Evolutionary conservation across 2,888 invertebrate genomes (phyloP).

Genomic region (Rotaria macrura): DNA sequence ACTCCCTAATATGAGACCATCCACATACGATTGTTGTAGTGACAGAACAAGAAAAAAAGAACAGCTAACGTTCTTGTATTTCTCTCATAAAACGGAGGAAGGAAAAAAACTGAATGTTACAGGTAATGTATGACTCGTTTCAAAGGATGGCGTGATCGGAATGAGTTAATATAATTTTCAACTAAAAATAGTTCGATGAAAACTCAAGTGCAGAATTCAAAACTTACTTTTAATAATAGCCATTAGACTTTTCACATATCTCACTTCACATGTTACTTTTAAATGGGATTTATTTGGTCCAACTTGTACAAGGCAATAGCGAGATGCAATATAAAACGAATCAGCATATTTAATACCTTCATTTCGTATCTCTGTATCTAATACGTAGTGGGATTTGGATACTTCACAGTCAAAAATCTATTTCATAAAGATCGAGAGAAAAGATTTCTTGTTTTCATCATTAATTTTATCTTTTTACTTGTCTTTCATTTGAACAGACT

Average conservation of each 20-base stretch:
- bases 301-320: neutral
- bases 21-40: neutral
- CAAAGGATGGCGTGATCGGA: neutral
- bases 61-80: neutral
- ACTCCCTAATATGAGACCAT: neutral
- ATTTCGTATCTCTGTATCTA: neutral
- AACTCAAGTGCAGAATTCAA: neutral
- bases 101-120: neutral
- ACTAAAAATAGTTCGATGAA: neutral
- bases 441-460: neutral
- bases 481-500: neutral
- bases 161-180: neutral
- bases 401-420: neutral
- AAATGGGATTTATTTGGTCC: neutral
- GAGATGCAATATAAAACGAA: neutral
- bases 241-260: conserved; percentile 1
- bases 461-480: neutral
- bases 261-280: neutral
- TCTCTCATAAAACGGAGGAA: neutral
- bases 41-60: neutral
- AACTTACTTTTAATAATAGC: conserved; percentile 2
- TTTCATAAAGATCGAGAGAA: neutral
- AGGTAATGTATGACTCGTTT: neutral
- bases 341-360: conserved; percentile 15
- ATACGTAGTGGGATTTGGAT: neutral